A percentile compares a stretch with the other conserved stretches of the same genome.
Conservation (phyloP, 2,888 invertebrate genomes). For the Gortyna flavago region DNA sequence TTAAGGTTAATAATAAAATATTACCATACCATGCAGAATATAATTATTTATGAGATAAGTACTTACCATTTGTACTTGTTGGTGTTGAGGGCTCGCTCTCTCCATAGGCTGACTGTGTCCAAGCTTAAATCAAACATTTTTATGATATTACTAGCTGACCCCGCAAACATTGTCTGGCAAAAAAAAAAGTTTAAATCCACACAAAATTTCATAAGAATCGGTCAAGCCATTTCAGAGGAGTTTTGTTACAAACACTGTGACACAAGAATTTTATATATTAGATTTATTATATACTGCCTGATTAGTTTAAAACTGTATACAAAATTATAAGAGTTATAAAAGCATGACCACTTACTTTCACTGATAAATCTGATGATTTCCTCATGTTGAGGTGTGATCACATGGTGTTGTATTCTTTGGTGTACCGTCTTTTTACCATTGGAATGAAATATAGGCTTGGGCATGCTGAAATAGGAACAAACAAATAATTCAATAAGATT, state of each 20-base stretch:
- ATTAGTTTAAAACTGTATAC: not conserved
- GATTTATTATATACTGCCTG: too few relatives aligned
- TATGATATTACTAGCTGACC: not conserved
- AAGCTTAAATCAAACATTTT: constrained; percentile 88
- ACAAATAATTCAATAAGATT: constrained; percentile 38
- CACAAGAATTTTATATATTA: too few relatives aligned
- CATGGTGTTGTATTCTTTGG: constrained; percentile 90
- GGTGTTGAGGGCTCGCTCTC: constrained; percentile 90
- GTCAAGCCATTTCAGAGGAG: too few relatives aligned
- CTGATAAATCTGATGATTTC: constrained; percentile 96
- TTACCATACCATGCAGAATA: not conserved
- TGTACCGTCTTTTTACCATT: constrained; percentile 91
- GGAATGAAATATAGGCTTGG: constrained; percentile 95
- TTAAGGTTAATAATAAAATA: not conserved
- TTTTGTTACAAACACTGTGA: too few relatives aligned
- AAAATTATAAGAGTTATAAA: constrained; percentile 18
- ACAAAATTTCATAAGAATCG: too few relatives aligned
- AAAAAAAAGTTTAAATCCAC: too few relatives aligned
- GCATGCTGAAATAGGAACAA: constrained; percentile 90
- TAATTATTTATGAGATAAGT: not conserved
- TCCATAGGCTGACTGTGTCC: constrained; percentile 91
- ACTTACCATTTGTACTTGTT: constrained; percentile 87
- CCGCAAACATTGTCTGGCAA: too few relatives aligned
- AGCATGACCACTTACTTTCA: constrained; percentile 92
- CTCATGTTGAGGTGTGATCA: constrained; percentile 94